Evolutionary conservation across 2,113 vertebrate genomes (phyloP).

Genomic region (Ciconia stormi): DNA sequence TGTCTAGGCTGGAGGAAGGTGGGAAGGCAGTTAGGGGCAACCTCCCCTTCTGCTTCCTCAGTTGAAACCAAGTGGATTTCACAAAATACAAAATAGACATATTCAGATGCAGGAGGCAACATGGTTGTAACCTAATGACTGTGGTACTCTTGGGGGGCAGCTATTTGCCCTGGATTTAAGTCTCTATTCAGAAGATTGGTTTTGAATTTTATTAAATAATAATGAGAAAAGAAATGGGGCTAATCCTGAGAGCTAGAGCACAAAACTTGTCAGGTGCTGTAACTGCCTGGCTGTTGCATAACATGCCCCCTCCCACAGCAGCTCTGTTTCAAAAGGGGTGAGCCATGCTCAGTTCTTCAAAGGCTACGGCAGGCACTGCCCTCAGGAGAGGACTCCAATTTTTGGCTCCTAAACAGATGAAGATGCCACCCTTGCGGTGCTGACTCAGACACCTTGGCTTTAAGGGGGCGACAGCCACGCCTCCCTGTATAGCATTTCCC

Average conservation of each 20-base stretch:
- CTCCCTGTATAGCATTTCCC: background rate
- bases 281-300: background rate
- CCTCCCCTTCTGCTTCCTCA: background rate
- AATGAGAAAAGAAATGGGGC: background rate
- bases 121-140: background rate
- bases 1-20: background rate
- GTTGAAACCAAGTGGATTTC: background rate
- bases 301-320: background rate
- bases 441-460: slow-evolving; percentile 13
- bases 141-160: background rate
- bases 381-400: background rate
- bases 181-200: background rate
- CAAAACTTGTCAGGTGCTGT: background rate
- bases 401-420: slow-evolving; percentile 5
- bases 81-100: background rate
- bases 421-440: background rate
- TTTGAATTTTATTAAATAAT: slow-evolving; percentile 12
- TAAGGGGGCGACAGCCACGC: background rate
- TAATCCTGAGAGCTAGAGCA: background rate
- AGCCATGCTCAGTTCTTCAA: slow-evolving; percentile 31
- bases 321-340: slow-evolving; percentile 1
- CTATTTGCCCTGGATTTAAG: background rate
- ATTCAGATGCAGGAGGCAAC: background rate
- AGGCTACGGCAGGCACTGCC: slow-evolving; percentile 22
- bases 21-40: background rate